phyloP scores from a whole-genome alignment of 1,140 invertebrate genomes.

The Diorhabda carinulata region DNA sequence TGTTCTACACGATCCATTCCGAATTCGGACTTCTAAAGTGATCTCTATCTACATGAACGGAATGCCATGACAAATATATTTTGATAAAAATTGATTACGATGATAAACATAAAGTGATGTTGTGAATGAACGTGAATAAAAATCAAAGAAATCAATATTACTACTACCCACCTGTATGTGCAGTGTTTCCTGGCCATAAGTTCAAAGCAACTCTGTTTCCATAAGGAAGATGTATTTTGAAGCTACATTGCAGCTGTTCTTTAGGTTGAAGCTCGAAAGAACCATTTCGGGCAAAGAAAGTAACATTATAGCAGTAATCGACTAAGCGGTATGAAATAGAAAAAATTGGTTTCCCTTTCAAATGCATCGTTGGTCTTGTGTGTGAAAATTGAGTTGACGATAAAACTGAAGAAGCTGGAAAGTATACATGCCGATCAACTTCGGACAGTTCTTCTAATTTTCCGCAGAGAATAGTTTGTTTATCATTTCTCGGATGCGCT shows the following conservation, averaged over 20 bases:
- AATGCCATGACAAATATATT: too few species aligned
- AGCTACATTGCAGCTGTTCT: slow-evolving; percentile 56
- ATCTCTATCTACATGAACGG: too few species aligned
- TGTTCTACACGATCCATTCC: too few species aligned
- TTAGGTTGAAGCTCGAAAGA: slow-evolving; percentile 56
- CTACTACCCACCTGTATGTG: slow-evolving; percentile 39
- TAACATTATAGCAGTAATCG: slow-evolving; percentile 63
- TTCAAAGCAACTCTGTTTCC: slow-evolving; percentile 57
- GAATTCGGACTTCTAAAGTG: too few species aligned
- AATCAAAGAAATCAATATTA: neutral
- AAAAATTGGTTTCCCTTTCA: slow-evolving; percentile 59
- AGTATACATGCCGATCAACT: slow-evolving; percentile 54
- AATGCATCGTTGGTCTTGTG: slow-evolving; percentile 46
- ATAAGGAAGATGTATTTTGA: slow-evolving; percentile 60
- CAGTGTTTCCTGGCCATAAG: slow-evolving; percentile 51
- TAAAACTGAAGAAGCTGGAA: slow-evolving; percentile 39
- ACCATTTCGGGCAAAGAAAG: slow-evolving; percentile 56
- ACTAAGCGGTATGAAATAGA: slow-evolving; percentile 57
- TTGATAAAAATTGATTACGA: too few species aligned
- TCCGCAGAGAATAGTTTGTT: slow-evolving; percentile 51
- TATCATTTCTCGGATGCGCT: slow-evolving; percentile 30
- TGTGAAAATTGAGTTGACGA: slow-evolving; percentile 38
- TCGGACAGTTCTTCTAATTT: slow-evolving; percentile 59
- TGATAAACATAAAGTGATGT: too few species aligned
- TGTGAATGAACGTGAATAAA: too few species aligned